Percentiles rank a stretch among this genome's conserved stretches.
phyloP scores from a whole-genome alignment of 2,797 vertebrate species.

The Tapera naevia region DNA sequence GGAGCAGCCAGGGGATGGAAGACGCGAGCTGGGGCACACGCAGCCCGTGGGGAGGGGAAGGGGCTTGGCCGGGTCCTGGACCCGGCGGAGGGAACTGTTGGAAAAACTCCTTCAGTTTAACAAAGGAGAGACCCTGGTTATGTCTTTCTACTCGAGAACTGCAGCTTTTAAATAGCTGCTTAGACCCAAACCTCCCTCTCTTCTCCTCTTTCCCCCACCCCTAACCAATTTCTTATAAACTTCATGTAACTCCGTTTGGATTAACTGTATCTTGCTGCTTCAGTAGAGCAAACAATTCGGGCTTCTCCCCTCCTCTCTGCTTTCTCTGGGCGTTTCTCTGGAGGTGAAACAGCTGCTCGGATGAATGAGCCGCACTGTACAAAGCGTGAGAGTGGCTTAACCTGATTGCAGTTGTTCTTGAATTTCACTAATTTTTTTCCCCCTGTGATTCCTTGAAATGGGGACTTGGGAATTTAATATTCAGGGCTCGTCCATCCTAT shows the following conservation, averaged over 20 bases:
- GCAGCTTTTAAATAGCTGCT: not conserved
- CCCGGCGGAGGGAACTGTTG: conserved; percentile 51
- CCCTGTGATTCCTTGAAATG: not conserved
- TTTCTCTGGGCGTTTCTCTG: conserved; percentile 55
- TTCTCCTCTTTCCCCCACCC: not conserved
- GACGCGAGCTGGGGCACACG: not conserved
- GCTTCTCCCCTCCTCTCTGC: conserved; percentile 30
- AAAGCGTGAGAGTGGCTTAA: conserved; percentile 32
- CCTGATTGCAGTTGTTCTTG: conserved; percentile 61
- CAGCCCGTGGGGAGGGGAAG: not conserved
- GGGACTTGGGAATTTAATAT: conserved; percentile 31
- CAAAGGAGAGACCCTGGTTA: conserved; percentile 41
- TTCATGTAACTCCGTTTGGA: conserved; percentile 5
- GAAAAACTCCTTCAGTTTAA: conserved; percentile 10
- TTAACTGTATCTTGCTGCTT: conserved; percentile 33
- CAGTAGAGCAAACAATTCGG: conserved; percentile 42
- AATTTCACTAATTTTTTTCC: not conserved
- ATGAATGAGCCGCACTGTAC: conserved; percentile 57
- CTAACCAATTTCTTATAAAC: not conserved
- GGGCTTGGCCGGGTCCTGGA: not conserved
- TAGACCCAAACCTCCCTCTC: not conserved
- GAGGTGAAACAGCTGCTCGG: conserved; percentile 68
- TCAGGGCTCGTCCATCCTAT: conserved; percentile 32
- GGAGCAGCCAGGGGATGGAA: too few species aligned
- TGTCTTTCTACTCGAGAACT: not conserved